Percentiles rank a stretch among this genome's conserved stretches.
Evolutionary conservation across 2,888 invertebrate genomes (phyloP).

Genomic region (Agonopterix arenella): DNA sequence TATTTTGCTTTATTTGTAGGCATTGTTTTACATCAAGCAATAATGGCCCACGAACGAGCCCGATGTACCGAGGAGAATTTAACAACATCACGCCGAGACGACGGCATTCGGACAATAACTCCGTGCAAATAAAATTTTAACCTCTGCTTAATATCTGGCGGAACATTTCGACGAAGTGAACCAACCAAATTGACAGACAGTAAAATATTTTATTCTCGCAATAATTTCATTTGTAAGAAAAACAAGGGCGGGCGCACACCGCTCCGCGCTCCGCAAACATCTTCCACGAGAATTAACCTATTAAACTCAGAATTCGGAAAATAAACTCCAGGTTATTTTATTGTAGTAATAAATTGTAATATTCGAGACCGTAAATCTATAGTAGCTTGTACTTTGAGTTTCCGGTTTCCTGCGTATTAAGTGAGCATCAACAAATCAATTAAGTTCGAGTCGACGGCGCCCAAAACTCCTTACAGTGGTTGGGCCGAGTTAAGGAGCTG

Average conservation of each 20-base stretch:
- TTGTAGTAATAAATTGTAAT: slow-evolving; percentile 44
- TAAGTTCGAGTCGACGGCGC: slow-evolving; percentile 2
- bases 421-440: slow-evolving; percentile 5
- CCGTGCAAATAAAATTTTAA: slow-evolving; percentile 71
- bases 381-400: neutral
- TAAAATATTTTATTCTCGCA: slow-evolving; percentile 73
- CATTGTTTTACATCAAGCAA: slow-evolving; percentile 59
- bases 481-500: no score
- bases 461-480: slow-evolving; percentile 3
- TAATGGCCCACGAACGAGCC: slow-evolving; percentile 48
- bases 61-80: slow-evolving; percentile 47
- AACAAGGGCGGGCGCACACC: slow-evolving; percentile 41
- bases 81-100: slow-evolving; percentile 47
- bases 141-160: slow-evolving; percentile 70
- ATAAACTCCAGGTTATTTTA: slow-evolving; percentile 47
- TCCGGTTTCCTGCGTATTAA: no score
- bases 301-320: slow-evolving; percentile 58
- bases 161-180: slow-evolving; percentile 50
- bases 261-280: slow-evolving; percentile 50
- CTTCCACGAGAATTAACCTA: slow-evolving; percentile 71
- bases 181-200: slow-evolving; percentile 70
- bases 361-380: slow-evolving; percentile 14
- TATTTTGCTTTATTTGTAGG: slow-evolving; percentile 57
- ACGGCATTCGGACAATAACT: slow-evolving; percentile 53
- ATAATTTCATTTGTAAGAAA: slow-evolving; percentile 74